A percentile compares a stretch with the other conserved stretches of the same genome.
Evolutionary conservation across 2,888 invertebrate genomes (phyloP).

Genomic region (Nomada flava): DNA sequence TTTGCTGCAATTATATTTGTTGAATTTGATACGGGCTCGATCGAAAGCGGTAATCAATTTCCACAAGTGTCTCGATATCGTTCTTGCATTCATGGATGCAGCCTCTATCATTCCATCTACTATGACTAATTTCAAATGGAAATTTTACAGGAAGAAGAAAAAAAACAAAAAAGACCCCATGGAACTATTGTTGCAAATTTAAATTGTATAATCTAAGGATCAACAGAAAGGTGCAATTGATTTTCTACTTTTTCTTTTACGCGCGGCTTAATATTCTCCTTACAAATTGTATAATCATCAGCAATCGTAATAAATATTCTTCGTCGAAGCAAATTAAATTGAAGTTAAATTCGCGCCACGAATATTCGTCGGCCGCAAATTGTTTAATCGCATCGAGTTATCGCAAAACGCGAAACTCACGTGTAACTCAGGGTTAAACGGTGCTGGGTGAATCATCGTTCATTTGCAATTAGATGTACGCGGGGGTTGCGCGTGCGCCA

Average conservation of each 20-base stretch:
- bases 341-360: not conserved
- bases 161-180: not conserved
- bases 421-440: slow-evolving; percentile 16
- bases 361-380: slow-evolving; percentile 11
- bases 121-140: slow-evolving; percentile 39
- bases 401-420: slow-evolving; percentile 11
- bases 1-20: slow-evolving; percentile 72
- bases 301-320: not conserved
- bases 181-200: not conserved
- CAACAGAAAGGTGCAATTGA: not conserved
- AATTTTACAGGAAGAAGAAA: not conserved
- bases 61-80: slow-evolving; percentile 73
- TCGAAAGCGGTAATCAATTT: slow-evolving; percentile 71
- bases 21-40: slow-evolving; percentile 70
- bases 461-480: slow-evolving; percentile 25
- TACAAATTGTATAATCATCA: not conserved
- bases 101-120: slow-evolving; percentile 23
- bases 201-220: slow-evolving; percentile 1
- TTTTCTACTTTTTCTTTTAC: too few relatives aligned
- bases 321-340: not conserved
- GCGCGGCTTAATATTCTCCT: too few relatives aligned
- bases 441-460: slow-evolving; percentile 28
- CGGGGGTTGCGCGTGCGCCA: slow-evolving; percentile 1
- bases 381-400: slow-evolving; percentile 22
- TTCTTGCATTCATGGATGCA: slow-evolving; percentile 42